Evolutionary conservation across 2,888 invertebrate genomes (phyloP), one percentile per base, ranked within the genome.

Genomic region (Temnothorax unifasciatus): DNA sequence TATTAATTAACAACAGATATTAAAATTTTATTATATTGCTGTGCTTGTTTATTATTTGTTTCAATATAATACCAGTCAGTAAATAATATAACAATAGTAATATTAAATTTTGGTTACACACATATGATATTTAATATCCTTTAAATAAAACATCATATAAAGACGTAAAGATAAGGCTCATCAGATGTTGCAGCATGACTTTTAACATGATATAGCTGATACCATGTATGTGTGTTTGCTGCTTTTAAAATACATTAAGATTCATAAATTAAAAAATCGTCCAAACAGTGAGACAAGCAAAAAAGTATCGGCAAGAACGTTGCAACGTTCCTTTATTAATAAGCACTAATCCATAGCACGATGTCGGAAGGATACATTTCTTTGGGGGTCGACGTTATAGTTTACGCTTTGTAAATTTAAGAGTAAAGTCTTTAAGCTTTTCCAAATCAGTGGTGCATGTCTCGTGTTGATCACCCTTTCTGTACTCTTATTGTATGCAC

Each of bases 381-480:
- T 38, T 83, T 85, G 85, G 84, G 87, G 88, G 84, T 88, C 85
- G 82, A 82, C 85, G 88, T 89, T 86, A 81, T 87, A 85, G 85
- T 85, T 73, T 85, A 86, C 86, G 85, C 84, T 87, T 79, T 85
- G 84, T 86, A 90, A 90, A 83, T 77, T 79, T 52, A 77, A 82
- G 85, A 86, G 89, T 87, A 90, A 88, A 63, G 77, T 86, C 82
- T 90, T 90, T 90, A 92, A 92, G 92, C 88, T 92, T 90, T 93
- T 93, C 93, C 93, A 86, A 91, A 88, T 90, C 93, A 92, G 87
- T 92, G 92, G 92, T 91, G 92, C 92, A 93, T 93, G 92, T 90
- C 81, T 41, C 76, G 82, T 85, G 85, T 84, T 87, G 86, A 89
- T 89, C 85, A 84, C 83, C 87, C 85, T 82, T 85, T 76, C 75